Conservation (phyloP, 2,797 vertebrate genomes). For the Pangasius krempfi region DNA sequence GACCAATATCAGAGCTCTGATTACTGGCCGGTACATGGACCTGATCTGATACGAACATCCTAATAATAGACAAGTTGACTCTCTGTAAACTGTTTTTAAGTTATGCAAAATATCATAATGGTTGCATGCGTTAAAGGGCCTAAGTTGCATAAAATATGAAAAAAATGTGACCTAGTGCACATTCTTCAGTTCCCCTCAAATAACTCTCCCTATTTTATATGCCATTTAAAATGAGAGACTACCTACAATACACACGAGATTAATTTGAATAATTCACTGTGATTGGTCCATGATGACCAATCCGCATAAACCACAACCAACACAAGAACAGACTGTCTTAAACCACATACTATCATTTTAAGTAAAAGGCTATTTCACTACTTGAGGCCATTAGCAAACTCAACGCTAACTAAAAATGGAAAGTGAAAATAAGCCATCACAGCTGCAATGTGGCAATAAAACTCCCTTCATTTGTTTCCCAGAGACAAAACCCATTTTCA, state of each 20-base stretch:
- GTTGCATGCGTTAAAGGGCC: not conserved
- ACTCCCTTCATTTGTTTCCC: not conserved
- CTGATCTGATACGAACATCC: not conserved
- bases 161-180: not conserved
- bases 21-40: not conserved
- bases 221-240: not conserved
- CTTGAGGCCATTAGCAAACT: not conserved
- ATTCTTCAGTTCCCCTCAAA: not conserved
- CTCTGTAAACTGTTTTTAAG: not conserved
- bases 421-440: conserved; percentile 2
- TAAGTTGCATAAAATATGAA: not conserved
- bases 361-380: not conserved
- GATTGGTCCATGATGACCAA: not conserved
- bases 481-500: not conserved
- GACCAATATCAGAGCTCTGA: not conserved
- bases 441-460: not conserved
- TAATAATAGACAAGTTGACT: not conserved
- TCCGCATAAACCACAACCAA: not conserved
- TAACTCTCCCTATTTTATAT: not conserved
- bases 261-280: not conserved
- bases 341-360: not conserved
- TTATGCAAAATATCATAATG: not conserved
- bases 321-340: not conserved
- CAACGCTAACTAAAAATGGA: not conserved
- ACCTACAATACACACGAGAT: not conserved